Evolutionary conservation across 1,140 invertebrate genomes (phyloP), one percentile per base, ranked within the genome.

Genomic region (Helicorthomorpha holstii): DNA sequence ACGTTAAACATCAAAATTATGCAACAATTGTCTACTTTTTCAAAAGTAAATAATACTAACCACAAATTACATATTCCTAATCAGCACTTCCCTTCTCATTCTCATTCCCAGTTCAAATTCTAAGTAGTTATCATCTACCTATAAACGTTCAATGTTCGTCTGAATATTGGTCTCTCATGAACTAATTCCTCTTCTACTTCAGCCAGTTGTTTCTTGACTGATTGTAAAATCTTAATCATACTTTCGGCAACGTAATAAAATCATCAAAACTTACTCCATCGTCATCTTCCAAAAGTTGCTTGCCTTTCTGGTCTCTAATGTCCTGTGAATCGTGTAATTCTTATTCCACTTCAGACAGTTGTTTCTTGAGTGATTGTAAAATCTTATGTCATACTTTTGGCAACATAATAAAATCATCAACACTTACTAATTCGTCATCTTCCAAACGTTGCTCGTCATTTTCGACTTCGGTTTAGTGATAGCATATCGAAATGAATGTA

Each of bases 171-270:
- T n/a, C 4, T 4, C 24, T 71, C 26, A 62, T 61, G 55, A 70
- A 68, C 60, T 57, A 1, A 48, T 26, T 2, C 53, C 65, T 19
- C 68, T 53, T 29, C 16, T 27, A 24, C 29, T 21, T 25, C 29
- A 24, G 27, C 43, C 48, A 12, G 23, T 25, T 41, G 51, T 66
- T 67, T 22, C 59, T 57, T n/a, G 56, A 27, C 45, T n/a, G 12
- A 29, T 58, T 27, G 54, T 49, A 93, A 69, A 65, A 93, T 93
- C 55, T 78, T 76, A 0, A 85, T 83, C 38, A 87, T 70, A 63
- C 78, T 78, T n/a, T 80, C 72, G 66, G 86, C 84, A 1, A 93
- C 77, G 69, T 78, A n/a, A n/a, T n/a, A n/a, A n/a, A n/a, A n/a
- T n/a, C n/a, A n/a, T n/a, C n/a, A n/a, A n/a, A n/a, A n/a, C n/a